A percentile compares a stretch with the other conserved stretches of the same genome.
phyloP scores from a whole-genome alignment of 2,888 invertebrate species.

The Congeria kusceri region DNA sequence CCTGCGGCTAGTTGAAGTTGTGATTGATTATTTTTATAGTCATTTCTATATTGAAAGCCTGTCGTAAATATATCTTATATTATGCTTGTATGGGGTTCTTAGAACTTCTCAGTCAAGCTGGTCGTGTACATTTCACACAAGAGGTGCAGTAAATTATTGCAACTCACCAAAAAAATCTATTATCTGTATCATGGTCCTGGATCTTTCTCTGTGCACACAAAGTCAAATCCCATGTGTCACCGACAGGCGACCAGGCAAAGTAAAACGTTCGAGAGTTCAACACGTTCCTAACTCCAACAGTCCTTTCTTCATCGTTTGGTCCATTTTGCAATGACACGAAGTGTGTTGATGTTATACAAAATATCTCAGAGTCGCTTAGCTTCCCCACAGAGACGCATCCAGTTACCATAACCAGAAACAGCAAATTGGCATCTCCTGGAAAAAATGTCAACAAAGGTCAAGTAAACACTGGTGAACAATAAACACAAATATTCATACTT shows the following conservation, averaged over 20 bases:
- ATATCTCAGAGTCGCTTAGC: conserved; percentile 97
- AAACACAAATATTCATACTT: not conserved
- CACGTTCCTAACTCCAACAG: conserved; percentile 90
- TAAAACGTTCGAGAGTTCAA: conserved; percentile 99
- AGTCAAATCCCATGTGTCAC: conserved; percentile 93
- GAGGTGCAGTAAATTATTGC: not conserved
- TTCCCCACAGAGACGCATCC: conserved; percentile 99
- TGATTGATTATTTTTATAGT: too few relatives aligned
- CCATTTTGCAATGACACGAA: conserved; percentile 91
- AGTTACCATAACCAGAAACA: conserved; percentile 96
- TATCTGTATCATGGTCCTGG: conserved; percentile 93
- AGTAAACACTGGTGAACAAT: too few relatives aligned
- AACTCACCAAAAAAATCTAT: conserved; percentile 97
- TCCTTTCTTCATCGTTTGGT: conserved; percentile 84
- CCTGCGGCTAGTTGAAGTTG: too few relatives aligned
- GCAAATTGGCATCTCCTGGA: conserved; percentile 82
- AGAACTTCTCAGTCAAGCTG: too few relatives aligned
- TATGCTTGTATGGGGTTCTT: not conserved
- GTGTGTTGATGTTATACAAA: conserved; percentile 96
- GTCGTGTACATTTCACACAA: too few relatives aligned
- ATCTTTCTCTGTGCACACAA: conserved; percentile 96
- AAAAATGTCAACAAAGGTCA: conserved; percentile 5
- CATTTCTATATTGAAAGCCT: not conserved
- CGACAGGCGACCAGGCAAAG: conserved; percentile 92
- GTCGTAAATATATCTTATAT: not conserved